A percentile compares a stretch with the other conserved stretches of the same genome.
Evolutionary conservation across 2,888 invertebrate species (phyloP).

Genomic region (Candidula unifasciata): DNA sequence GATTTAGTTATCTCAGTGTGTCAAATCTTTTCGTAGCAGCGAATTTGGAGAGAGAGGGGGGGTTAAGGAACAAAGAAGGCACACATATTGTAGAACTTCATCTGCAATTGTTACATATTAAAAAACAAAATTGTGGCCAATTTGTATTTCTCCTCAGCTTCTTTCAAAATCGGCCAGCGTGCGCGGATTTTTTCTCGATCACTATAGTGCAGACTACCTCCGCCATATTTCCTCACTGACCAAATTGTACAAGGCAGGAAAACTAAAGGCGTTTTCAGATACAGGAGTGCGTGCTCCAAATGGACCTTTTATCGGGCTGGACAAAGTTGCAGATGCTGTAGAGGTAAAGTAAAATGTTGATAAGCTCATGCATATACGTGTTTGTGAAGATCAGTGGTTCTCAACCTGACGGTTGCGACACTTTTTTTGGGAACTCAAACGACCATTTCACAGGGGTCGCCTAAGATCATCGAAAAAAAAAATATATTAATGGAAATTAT

Average conservation of each 20-base stretch:
- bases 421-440: too few relatives aligned
- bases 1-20: too few relatives aligned
- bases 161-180: constrained; percentile 71
- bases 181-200: constrained; percentile 72
- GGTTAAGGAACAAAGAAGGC: too few relatives aligned
- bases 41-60: too few relatives aligned
- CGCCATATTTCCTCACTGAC: constrained; percentile 65
- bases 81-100: too few relatives aligned
- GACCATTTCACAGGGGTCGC: too few relatives aligned
- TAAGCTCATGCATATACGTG: background rate
- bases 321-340: constrained; percentile 70
- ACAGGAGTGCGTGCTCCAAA: constrained; percentile 60
- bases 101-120: background rate
- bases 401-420: too few relatives aligned
- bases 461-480: too few relatives aligned
- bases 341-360: constrained; percentile 59
- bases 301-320: constrained; percentile 70
- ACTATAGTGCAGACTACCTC: constrained; percentile 60
- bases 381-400: too few relatives aligned
- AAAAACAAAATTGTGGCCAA: too few relatives aligned
- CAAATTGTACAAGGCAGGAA: constrained; percentile 58
- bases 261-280: constrained; percentile 68
- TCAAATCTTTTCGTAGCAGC: too few relatives aligned
- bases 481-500: too few relatives aligned
- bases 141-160: constrained; percentile 57